Percentiles rank a stretch among this genome's conserved stretches.
Conservation (phyloP, 2,113 vertebrate species). For the Spheniscus mendiculus region DNA sequence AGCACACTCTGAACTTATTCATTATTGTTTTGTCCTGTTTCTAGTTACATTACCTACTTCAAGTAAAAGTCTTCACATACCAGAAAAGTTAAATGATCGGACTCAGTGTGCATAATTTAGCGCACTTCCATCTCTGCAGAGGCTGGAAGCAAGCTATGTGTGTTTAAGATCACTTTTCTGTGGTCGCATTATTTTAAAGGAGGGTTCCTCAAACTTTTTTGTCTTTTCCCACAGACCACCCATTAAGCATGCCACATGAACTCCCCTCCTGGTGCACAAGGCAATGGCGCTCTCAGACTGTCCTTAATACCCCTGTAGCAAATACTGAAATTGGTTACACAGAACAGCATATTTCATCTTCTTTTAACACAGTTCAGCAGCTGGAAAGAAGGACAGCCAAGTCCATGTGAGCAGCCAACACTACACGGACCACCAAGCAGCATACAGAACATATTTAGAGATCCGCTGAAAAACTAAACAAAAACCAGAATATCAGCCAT, state of each 20-base stretch:
- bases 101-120: not conserved
- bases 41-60: not conserved
- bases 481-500: not conserved
- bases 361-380: conserved; percentile 18
- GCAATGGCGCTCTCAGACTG: not conserved
- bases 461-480: not conserved
- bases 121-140: not conserved
- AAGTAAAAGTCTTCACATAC: not conserved
- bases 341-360: not conserved
- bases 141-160: not conserved
- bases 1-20: not conserved
- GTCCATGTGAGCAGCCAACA: not conserved
- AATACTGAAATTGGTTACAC: not conserved
- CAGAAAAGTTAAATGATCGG: not conserved
- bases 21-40: not conserved
- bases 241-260: not conserved
- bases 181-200: not conserved
- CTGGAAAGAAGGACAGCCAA: conserved; percentile 33
- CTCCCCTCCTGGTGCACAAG: not conserved
- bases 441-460: not conserved
- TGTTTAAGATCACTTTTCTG: not conserved
- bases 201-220: not conserved
- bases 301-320: not conserved
- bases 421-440: conserved; percentile 37
- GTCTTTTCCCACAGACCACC: conserved; percentile 2